These are phyloP conservation scores for Odiellus spinosus DNA, from an alignment of 2,888 invertebrate species.

Conservation along the genomic window DNA sequence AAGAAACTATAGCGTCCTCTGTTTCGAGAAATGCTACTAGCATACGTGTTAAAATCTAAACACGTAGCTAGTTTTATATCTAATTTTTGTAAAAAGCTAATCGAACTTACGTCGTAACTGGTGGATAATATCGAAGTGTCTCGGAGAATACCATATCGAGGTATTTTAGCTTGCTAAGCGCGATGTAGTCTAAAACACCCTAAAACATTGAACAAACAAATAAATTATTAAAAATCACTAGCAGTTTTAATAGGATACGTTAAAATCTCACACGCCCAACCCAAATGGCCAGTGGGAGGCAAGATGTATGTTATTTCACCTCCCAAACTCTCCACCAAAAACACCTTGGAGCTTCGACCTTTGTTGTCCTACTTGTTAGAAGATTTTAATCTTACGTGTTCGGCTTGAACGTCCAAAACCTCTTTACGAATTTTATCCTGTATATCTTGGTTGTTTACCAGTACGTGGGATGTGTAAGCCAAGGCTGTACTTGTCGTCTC, in stretches of 20 bases:
- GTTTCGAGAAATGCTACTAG: too few species aligned
- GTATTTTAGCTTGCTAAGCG: constrained; percentile 8
- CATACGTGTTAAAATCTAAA: too few species aligned
- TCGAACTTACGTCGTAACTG: constrained; percentile 13
- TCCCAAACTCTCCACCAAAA: too few species aligned
- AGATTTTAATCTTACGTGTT: constrained; percentile 1
- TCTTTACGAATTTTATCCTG: constrained; percentile 24
- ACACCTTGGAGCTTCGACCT: too few species aligned
- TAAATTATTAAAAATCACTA: neutral
- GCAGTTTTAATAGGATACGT: neutral
- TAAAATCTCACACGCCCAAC: too few species aligned
- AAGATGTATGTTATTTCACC: too few species aligned
- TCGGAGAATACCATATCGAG: constrained; percentile 11
- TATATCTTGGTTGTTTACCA: constrained; percentile 32
- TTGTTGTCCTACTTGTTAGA: neutral
- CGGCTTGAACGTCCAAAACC: constrained; percentile 5
- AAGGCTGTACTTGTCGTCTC: constrained; percentile 38
- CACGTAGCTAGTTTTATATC: too few species aligned
- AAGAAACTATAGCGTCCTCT: too few species aligned
- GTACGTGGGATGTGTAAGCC: constrained; percentile 32
- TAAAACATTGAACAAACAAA: neutral
- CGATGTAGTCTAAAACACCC: constrained; percentile 10
- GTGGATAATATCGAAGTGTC: constrained; percentile 11
- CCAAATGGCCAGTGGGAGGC: too few species aligned
- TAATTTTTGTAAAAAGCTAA: too few species aligned